Conservation (phyloP, 2,888 invertebrate species). For the Spicauda simplicius region DNA sequence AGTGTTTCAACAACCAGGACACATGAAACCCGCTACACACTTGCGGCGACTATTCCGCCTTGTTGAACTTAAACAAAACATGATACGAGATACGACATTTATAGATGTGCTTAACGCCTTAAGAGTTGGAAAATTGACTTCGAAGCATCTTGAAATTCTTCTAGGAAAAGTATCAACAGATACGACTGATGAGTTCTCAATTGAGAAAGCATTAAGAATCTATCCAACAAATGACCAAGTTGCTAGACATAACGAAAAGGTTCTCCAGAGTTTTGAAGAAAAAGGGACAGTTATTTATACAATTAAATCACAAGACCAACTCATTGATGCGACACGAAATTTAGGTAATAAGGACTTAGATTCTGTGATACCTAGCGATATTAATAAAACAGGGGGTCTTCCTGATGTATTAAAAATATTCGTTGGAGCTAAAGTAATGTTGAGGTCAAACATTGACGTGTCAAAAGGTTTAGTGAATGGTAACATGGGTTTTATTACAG, state of each 20-base stretch:
- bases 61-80: slow-evolving; percentile 38
- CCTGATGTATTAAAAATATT: slow-evolving; percentile 41
- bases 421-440: slow-evolving; percentile 42
- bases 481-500: slow-evolving; percentile 39
- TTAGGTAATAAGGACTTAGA: slow-evolving; percentile 8
- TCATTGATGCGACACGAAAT: slow-evolving; percentile 40
- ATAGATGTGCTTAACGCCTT: slow-evolving; percentile 39
- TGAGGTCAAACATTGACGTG: slow-evolving; percentile 42
- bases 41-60: slow-evolving; percentile 39
- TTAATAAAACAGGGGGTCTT: slow-evolving; percentile 42
- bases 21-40: slow-evolving; percentile 40
- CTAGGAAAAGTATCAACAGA: slow-evolving; percentile 25
- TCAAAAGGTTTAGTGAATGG: slow-evolving; percentile 42
- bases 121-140: slow-evolving; percentile 38
- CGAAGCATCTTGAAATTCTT: slow-evolving; percentile 34
- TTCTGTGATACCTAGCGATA: slow-evolving; percentile 40
- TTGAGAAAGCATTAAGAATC: slow-evolving; percentile 37
- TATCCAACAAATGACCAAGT: slow-evolving; percentile 42
- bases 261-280: slow-evolving; percentile 38
- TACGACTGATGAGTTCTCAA: background rate
- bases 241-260: slow-evolving; percentile 36
- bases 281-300: slow-evolving; percentile 35
- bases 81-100: slow-evolving; percentile 40
- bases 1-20: slow-evolving; percentile 42
- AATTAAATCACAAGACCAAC: slow-evolving; percentile 41